Conservation (phyloP, 92 coral and sea anemone species). For the Porites rus region DNA sequence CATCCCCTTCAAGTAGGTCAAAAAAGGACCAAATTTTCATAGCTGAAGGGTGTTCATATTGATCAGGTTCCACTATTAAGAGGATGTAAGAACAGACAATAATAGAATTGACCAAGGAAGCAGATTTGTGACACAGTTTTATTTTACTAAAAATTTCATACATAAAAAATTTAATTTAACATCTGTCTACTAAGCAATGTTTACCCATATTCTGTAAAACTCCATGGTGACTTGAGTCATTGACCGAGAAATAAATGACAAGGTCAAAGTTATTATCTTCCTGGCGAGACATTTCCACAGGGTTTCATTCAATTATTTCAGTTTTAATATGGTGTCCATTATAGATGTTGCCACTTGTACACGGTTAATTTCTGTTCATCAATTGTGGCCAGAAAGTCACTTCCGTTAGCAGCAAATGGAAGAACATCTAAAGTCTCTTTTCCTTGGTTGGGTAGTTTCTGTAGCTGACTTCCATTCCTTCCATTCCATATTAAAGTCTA, state of each 20-base stretch:
- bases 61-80: too few species aligned
- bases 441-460: slow-evolving; percentile 89
- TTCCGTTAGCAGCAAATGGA: slow-evolving; percentile 79
- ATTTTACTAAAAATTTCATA: neutral
- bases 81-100: too few species aligned
- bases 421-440: slow-evolving; percentile 84
- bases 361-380: slow-evolving; percentile 88
- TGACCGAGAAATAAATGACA: neutral
- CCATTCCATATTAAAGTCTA: slow-evolving; percentile 92
- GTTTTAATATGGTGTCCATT: neutral
- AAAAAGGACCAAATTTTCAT: too few species aligned
- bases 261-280: neutral
- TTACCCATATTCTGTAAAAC: too few species aligned
- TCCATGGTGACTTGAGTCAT: too few species aligned
- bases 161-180: neutral
- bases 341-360: slow-evolving; percentile 63
- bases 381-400: slow-evolving; percentile 70
- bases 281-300: too few species aligned
- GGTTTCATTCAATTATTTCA: too few species aligned
- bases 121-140: neutral
- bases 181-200: slow-evolving; percentile 11
- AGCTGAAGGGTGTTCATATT: too few species aligned
- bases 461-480: slow-evolving; percentile 74
- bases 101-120: neutral
- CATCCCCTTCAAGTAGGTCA: too few species aligned